phyloP scores from a whole-genome alignment of 2,797 vertebrate genomes.

The Columba guinea region DNA sequence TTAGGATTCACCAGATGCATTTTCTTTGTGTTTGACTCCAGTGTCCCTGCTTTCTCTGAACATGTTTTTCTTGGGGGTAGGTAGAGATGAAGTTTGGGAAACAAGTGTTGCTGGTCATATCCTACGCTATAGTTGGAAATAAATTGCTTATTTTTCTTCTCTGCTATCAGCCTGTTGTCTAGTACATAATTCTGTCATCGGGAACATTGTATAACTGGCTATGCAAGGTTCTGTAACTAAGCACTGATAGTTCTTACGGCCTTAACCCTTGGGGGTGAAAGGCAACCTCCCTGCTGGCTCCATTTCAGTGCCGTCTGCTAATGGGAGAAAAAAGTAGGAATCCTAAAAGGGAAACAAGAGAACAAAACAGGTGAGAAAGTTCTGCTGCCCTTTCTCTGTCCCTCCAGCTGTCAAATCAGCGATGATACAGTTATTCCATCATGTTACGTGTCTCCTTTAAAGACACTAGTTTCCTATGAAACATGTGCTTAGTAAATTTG shows the following conservation, averaged over 20 bases:
- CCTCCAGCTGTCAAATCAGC: background rate
- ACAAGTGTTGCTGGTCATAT: background rate
- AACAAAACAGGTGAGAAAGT: background rate
- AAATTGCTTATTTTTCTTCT: background rate
- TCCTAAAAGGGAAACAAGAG: background rate
- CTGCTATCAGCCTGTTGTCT: background rate
- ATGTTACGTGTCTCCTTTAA: background rate
- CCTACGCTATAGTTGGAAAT: background rate
- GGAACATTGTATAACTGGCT: background rate
- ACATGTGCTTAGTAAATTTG: no score
- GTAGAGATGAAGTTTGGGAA: background rate
- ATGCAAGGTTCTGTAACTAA: slow-evolving; percentile 5
- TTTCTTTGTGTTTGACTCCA: background rate
- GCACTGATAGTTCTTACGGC: background rate
- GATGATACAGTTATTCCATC: background rate
- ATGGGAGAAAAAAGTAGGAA: background rate
- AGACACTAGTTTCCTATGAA: background rate
- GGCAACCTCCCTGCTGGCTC: background rate
- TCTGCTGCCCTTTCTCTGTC: background rate
- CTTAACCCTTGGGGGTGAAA: background rate
- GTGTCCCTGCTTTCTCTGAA: background rate
- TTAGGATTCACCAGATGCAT: background rate
- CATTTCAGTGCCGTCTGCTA: background rate
- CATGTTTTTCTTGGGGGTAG: background rate
- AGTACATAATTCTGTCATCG: background rate